Evolutionary conservation across 2,113 vertebrate genomes (phyloP), one percentile per base, ranked within the genome.

Genomic region (Manacus vitellinus): DNA sequence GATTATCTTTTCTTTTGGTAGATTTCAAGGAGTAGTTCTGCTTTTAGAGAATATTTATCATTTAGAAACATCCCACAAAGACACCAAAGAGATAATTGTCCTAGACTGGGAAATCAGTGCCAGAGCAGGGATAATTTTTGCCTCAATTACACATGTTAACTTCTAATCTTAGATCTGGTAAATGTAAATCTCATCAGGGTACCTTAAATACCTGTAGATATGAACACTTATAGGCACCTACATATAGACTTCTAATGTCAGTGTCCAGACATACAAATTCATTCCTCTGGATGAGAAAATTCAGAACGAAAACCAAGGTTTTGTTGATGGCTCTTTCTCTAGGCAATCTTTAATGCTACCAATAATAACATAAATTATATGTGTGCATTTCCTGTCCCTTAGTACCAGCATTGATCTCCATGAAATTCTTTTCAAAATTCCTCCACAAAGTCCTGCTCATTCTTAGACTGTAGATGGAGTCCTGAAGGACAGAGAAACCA

Each of bases 1-100:
- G 22, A 59, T 23, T 61, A 56, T n/a, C 3, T 86, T 93, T 58
- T 73, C 39, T 11, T 80, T 77, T 35, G 10, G 21, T 70, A 35
- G 12, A 58, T 31, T 66, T 94, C 68, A 88, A 74, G 63, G 54
- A 71, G 13, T 41, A 54, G 24, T 73, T 90, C 49, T 51, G 18
- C 28, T 88, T 92, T 67, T 30, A 82, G 49, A 37, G 46, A 76
- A 33, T 12, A 41, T 79, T 80, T 86, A 21, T 88, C 23, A 66
- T 47, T 73, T 54, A 73, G 71, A 93, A 92, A 62, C 22, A 68
- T 44, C 33, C 49, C 75, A 77, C 61, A 70, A 88, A 83, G 76
- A 24, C 14, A 73, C 3, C 30, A 49, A 66, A 24, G 13, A 44
- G 11, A 49, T 55, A 77, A 84, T 30, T 81, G 8, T 74, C 51